Percentiles rank a stretch among this genome's conserved stretches.
These are phyloP conservation scores for Drosophila neotestacea DNA, from an alignment of 2,888 invertebrate species.

Conservation along the genomic window DNA sequence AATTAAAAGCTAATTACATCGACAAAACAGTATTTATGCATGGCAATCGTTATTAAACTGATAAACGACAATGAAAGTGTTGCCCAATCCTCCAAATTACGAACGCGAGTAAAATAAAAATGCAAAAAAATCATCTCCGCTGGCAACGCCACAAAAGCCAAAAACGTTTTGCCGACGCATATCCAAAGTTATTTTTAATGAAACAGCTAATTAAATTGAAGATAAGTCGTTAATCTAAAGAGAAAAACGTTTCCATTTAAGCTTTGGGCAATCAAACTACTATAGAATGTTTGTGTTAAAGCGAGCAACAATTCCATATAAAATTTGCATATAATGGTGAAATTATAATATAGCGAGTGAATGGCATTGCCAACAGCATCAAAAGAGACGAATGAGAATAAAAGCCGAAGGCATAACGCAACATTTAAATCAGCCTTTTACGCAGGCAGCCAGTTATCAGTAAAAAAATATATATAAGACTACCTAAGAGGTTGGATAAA, in stretches of 20 bases:
- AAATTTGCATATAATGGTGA: background rate
- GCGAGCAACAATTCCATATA: too few species aligned
- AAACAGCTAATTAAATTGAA: background rate
- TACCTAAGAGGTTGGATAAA: constrained; percentile 19
- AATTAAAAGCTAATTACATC: background rate
- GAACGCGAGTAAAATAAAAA: background rate
- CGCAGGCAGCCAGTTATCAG: background rate
- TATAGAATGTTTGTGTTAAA: too few species aligned
- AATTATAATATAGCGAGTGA: background rate
- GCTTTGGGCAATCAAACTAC: background rate
- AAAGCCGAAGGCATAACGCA: background rate
- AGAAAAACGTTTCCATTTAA: background rate
- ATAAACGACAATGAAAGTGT: background rate
- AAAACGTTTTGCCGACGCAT: background rate
- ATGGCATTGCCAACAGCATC: constrained; percentile 47
- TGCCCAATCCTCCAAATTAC: background rate
- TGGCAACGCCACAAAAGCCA: background rate
- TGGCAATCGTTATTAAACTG: background rate
- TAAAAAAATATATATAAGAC: too few species aligned
- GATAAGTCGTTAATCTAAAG: background rate
- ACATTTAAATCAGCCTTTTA: background rate
- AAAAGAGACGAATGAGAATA: background rate
- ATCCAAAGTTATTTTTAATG: background rate
- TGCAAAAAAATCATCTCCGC: background rate
- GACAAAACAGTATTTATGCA: too few species aligned